phyloP scores from a whole-genome alignment of 2,888 invertebrate genomes.

The Apamea crenata region DNA sequence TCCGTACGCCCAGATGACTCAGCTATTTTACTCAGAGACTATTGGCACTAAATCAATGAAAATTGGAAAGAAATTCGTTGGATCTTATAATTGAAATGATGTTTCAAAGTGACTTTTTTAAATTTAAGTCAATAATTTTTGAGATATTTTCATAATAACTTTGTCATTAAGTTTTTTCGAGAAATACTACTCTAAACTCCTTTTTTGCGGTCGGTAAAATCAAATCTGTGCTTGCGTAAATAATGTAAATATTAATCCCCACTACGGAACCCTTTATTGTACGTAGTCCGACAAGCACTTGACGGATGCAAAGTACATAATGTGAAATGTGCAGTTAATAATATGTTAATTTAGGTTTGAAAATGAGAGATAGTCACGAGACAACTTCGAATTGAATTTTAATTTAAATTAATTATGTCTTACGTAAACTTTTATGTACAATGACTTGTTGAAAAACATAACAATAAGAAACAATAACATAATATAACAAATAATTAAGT shows the following conservation, averaged over 20 bases:
- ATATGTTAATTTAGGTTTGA: constrained; percentile 6
- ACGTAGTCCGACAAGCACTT: neutral
- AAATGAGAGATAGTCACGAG: constrained; percentile 41
- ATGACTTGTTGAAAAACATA: constrained; percentile 76
- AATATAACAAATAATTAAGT: constrained; percentile 64
- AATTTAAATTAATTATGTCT: constrained; percentile 72
- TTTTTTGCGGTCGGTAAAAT: neutral
- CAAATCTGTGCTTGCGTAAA: neutral
- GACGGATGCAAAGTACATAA: neutral
- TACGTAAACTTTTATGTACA: constrained; percentile 71
- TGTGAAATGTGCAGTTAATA: neutral
- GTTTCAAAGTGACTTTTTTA: neutral
- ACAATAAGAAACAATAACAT: constrained; percentile 73
- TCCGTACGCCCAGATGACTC: neutral
- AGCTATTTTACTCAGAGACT: neutral
- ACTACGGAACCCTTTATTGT: neutral
- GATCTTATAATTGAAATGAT: too few relatives aligned
- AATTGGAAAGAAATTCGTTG: neutral
- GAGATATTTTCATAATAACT: neutral
- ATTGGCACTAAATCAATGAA: neutral
- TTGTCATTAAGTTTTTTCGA: neutral
- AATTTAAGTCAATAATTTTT: neutral
- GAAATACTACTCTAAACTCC: neutral
- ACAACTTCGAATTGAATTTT: constrained; percentile 60
- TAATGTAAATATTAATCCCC: neutral